Base-by-base conservation (phyloP, 2,113 vertebrate species). In the Parotia lawesii region DNA sequence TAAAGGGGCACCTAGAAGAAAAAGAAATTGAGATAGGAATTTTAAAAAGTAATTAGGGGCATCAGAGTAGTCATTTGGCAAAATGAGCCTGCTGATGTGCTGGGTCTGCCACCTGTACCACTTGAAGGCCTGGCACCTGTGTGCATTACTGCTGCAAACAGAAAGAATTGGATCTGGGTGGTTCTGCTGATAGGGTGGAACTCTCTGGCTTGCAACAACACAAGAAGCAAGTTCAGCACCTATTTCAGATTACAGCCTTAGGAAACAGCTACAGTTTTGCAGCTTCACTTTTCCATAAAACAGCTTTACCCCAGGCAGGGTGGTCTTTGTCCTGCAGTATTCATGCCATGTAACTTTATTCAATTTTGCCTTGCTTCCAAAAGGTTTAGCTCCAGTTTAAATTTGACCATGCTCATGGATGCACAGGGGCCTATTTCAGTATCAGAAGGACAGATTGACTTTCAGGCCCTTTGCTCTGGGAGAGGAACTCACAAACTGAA, bases 1-100 rank as follows among this genome's bases (percentile, higher is more conserved):
- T 61, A 87, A 98, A 97, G 16, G 97, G 95, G 80, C 98, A 98
- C 35, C 98, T 98, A 86, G 65, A 95, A 96, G 57, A 44, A 94
- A 90, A 66, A 73, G 47, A 91, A 28, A n/a, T n/a, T 28, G 22
- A 62, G 31, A 38, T 10, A 37, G 17, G 5, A 76, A 87, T 70
- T 31, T 25, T 7, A 47, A 87, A 31, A 50, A 53, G 38, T 13
- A 10, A 42, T 28, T 38, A 58, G 74, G 14, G 42, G 2, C 5
- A 42, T 42, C 27, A 60, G 6, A 28, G 25, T 16, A 27, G 25
- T 18, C 19, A 38, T 64, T 45, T 79, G 40, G 38, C 29, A 77
- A 60, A 77, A 81, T n/a, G 24, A 87, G 18, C 35, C 27, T 89
- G 48, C 29, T 50, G 14, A 8, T 50, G 19, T 48, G 44, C 47